Conservation (phyloP, 2,113 vertebrate species). For the Vombatus ursinus region DNA sequence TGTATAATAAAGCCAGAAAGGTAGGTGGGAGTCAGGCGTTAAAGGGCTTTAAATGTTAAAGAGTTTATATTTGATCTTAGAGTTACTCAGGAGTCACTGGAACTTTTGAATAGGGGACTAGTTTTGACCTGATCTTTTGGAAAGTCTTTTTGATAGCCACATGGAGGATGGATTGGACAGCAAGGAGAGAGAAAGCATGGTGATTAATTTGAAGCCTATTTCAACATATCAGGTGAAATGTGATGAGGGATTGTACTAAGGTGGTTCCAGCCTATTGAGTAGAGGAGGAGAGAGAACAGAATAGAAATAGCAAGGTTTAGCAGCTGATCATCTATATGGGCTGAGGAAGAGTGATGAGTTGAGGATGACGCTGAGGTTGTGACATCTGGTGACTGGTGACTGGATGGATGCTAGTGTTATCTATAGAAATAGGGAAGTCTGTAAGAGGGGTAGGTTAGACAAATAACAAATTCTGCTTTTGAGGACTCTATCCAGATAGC, state of each 20-base stretch:
- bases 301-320: not conserved
- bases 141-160: not conserved
- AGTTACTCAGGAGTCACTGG: not conserved
- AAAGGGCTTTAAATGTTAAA: not conserved
- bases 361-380: not conserved
- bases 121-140: not conserved
- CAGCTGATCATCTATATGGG: not conserved
- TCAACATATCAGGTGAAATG: not conserved
- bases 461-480: not conserved
- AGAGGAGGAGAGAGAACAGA: not conserved
- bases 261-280: not conserved
- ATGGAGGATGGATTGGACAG: not conserved
- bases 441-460: not conserved
- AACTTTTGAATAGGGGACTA: not conserved
- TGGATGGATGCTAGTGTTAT: not conserved
- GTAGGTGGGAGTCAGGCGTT: not conserved
- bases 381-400: not conserved
- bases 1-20: not conserved
- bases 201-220: not conserved
- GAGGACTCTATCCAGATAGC: not conserved
- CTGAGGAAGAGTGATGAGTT: not conserved
- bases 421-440: not conserved
- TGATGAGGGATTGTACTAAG: not conserved
- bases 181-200: not conserved
- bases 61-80: not conserved